Evolutionary conservation across 2,888 invertebrate species (phyloP), one percentile per base, ranked within the genome.

Genomic region (Oxystoma pomonae): DNA sequence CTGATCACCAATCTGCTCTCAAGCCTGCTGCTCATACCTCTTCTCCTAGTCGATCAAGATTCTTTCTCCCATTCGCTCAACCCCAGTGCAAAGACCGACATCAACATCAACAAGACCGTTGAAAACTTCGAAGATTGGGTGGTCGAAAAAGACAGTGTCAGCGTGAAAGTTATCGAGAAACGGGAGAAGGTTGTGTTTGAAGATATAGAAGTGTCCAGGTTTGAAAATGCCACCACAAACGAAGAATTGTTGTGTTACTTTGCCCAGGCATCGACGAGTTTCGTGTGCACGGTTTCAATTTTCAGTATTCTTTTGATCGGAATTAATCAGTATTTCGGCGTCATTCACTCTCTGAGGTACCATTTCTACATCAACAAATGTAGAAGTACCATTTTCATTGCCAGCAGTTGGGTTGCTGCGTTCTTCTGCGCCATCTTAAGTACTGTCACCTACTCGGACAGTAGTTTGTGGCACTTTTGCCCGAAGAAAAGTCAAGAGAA

Each of bases 271-370:
- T 84, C 85, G 69, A 87, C 89, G 50, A 85, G 84, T 59, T 78
- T 84, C 60, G 80, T 84, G 20, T 84, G 83, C 61, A 82, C 86
- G 1, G 85, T 86, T 0, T 86, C 86, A 58, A 84, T 87, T 55
- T 80, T 87, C 62, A 86, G 87, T 59, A 83, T 87, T 3, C 80
- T 88, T 5, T 79, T 87, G 50, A 87, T 88, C 68, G 86, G 86
- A 7, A 76, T 87, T 61, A 88, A 88, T 73, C 85, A 88, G 71
- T 88, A 87, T 74, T 85, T 85, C 69, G 88, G 88, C 0, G 87
- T 89, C 9, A 84, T 87, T 55, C 86, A 86, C 66, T 87, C 88
- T 0, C 76, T 89, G 50, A 82, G 86, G 52, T 88, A 88, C 73
- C 85, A 86, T 65, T 83, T 84, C 64, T 81, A 82, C 64, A 82